Evolutionary conservation across 1,140 invertebrate genomes (phyloP), one percentile per base, ranked within the genome.

Genomic region (Philaenus spumarius): DNA sequence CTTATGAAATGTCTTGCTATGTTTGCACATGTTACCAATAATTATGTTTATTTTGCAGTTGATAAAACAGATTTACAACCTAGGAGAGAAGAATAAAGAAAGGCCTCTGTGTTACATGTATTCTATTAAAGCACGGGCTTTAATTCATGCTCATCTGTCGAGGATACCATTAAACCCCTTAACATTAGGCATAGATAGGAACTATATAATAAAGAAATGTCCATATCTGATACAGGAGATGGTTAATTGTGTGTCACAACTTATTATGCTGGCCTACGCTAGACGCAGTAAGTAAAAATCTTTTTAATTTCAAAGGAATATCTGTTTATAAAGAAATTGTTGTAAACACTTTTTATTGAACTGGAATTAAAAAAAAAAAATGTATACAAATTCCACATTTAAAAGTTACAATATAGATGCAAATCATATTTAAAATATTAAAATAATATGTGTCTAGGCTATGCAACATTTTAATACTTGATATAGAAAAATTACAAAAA

Each of bases 181-280:
- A 40, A 92, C 89, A 0, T 74, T 99, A 22, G 92, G 97, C 62
- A 80, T 82, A 65, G 90, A 93, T 74, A 78, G 89, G 43, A 82
- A 88, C 66, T 95, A 93, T 66, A 85, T 98, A 61, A 81, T 97
- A 37, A 90, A 86, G 66, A 95, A 97, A 72, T 92, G 90, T 73
- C 94, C 96, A 2, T 92, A 93, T 73, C 78, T 99, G n/a, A 85
- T 99, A 61, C 90, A 97, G 69, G 97, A 99, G 76, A 97, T 98
- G 91, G 88, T 98, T 45, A 91, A 89, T 66, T 94, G 94, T 72
- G 87, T 94, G 3, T 89, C 95, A 70, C 93, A 97, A 73, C 76
- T 99, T 22, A 93, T 96, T 47, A 82, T 94, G 66, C 77, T 98
- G 62, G 92, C 91, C 19, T 92, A 96, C 74, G 86, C 92, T 60